Base-by-base conservation (phyloP, 2,888 invertebrate species). In the Dasypolia templi region DNA sequence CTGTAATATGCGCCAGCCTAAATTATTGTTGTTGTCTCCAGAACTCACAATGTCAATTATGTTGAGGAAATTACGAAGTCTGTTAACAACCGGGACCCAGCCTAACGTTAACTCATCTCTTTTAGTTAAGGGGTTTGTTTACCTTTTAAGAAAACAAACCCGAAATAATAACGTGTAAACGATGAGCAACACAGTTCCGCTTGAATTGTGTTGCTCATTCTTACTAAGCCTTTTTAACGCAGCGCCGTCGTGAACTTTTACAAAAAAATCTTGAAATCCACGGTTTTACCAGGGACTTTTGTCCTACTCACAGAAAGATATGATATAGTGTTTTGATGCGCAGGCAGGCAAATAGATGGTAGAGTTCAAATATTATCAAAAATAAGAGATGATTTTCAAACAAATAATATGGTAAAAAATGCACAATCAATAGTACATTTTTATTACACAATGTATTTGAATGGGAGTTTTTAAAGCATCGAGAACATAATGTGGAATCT, bases 61-160 rank as follows among this genome's bases (percentile, higher is more conserved):
- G n/a, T 56, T 26, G 0, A 67, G 68, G 19, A 70, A 39, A 29
- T 22, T 72, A 66, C 67, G 11, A 29, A 39, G 2, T 64, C 26
- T 35, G 58, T 35, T 22, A 6, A 32, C 4, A 65, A 51, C 14
- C 26, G n/a, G 6, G 4, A 26, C 64, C n/a, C 58, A 65, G 58
- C 46, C 58, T 58, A 49, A 42, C 32, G 49, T 63, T 35, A 64
- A 59, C 26, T 59, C 6, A 42, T 58, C n/a, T n/a, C 12, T 39
- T 29, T 49, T 46, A 56, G 39, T 49, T 32, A 26, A n/a, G 29
- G 17, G 26, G 35, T 29, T 58, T 58, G 29, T 59, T 35, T 42
- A 42, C 14, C 32, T 11, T 29, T 7, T 9, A n/a, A n/a, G n/a
- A n/a, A n/a, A n/a, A n/a, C n/a, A n/a, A n/a, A n/a, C n/a, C n/a